Evolutionary conservation across 2,888 invertebrate genomes (phyloP).

Genomic region (Teleiodes luculella): DNA sequence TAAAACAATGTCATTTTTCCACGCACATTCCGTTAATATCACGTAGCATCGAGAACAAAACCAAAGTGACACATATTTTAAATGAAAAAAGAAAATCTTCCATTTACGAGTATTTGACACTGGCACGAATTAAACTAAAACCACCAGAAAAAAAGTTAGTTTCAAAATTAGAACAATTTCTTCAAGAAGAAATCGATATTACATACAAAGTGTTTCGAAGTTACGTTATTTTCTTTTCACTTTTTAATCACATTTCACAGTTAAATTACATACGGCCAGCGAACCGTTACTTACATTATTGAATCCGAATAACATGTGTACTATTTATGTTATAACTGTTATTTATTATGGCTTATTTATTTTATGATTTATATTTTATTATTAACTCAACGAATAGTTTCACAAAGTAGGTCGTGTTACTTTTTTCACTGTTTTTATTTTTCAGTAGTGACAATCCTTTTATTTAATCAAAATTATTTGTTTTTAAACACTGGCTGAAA

Average conservation of each 20-base stretch:
- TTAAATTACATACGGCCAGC: conserved; percentile 39
- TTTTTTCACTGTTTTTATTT: conserved; percentile 4
- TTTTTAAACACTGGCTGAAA: conserved; percentile 29
- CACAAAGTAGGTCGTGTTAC: background rate
- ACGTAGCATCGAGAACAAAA: conserved; percentile 41
- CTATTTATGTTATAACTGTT: conserved; percentile 7
- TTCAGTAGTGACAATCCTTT: background rate
- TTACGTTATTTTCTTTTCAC: conserved; percentile 30
- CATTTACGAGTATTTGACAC: too few relatives aligned
- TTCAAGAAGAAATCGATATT: background rate
- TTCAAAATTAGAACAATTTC: background rate
- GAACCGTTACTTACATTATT: conserved; percentile 34
- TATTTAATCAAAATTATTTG: conserved; percentile 17
- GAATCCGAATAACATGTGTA: conserved; percentile 17
- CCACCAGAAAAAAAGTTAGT: background rate
- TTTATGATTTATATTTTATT: background rate
- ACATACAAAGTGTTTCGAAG: conserved; percentile 7
- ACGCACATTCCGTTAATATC: conserved; percentile 29
- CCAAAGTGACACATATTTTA: conserved; percentile 36
- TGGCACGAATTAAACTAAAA: too few relatives aligned
- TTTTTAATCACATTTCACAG: conserved; percentile 39
- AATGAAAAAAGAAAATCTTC: conserved; percentile 12
- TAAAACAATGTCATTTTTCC: conserved; percentile 21
- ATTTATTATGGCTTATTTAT: conserved; percentile 3
- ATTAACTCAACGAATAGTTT: background rate